Evolutionary conservation across 2,888 invertebrate species (phyloP).

Genomic region (Leptarthrus brevirostris): DNA sequence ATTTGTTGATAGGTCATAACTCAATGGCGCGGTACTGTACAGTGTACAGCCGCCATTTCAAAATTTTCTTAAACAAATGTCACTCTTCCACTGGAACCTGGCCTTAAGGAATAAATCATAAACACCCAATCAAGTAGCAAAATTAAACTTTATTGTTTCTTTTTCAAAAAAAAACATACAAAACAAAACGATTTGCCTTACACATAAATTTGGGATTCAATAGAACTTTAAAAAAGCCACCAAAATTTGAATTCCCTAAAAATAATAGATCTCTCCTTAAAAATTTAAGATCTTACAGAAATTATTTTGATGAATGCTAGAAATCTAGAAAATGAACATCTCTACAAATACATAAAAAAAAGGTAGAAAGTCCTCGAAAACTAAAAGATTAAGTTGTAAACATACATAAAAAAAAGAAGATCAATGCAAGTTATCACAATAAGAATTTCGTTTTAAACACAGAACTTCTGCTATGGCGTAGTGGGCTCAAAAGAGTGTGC

Average conservation of each 20-base stretch:
- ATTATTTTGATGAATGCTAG: not conserved
- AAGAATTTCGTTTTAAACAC: slow-evolving; percentile 10
- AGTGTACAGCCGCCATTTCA: too few relatives aligned
- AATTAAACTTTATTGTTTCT: slow-evolving; percentile 39
- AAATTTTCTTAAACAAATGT: too few relatives aligned
- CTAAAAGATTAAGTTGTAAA: not conserved
- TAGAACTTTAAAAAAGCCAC: slow-evolving; percentile 34
- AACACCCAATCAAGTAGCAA: not conserved
- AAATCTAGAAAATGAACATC: not conserved
- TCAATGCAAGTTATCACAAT: slow-evolving; percentile 47
- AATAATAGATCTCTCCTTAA: slow-evolving; percentile 18
- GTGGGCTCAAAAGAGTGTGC: not conserved
- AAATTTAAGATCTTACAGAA: not conserved
- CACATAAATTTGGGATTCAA: slow-evolving; percentile 21
- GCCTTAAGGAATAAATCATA: too few relatives aligned
- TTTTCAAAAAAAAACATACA: slow-evolving; percentile 27
- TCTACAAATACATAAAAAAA: not conserved
- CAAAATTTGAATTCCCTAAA: slow-evolving; percentile 28
- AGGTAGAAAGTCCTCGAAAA: not conserved
- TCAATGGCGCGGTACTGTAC: too few relatives aligned
- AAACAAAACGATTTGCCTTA: not conserved
- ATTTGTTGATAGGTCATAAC: too few relatives aligned
- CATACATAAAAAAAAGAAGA: slow-evolving; percentile 26
- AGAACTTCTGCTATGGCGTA: slow-evolving; percentile 32
- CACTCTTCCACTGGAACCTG: too few relatives aligned